Evolutionary conservation across 2,113 vertebrate genomes (phyloP).

Genomic region (Siniperca chuatsi): DNA sequence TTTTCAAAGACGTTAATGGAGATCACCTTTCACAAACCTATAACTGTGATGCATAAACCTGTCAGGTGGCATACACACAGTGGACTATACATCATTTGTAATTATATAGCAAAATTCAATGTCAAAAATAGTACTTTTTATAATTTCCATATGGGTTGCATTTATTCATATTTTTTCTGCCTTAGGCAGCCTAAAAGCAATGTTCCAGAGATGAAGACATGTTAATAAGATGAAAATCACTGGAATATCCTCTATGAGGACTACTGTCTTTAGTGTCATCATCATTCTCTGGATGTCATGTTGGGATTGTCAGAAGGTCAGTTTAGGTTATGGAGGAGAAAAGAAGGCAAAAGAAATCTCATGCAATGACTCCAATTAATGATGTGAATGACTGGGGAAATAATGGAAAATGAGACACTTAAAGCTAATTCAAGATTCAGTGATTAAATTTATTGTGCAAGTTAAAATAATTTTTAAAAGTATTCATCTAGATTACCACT

Average conservation of each 20-base stretch:
- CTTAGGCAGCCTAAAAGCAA: slow-evolving; percentile 71
- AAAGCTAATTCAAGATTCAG: slow-evolving; percentile 41
- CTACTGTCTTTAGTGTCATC: slow-evolving; percentile 56
- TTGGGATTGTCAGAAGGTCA: slow-evolving; percentile 63
- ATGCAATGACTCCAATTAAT: slow-evolving; percentile 53
- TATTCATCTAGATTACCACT: neutral
- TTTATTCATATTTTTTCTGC: slow-evolving; percentile 66
- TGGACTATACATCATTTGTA: slow-evolving; percentile 1
- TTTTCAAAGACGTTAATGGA: neutral
- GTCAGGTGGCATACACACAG: neutral
- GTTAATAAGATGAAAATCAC: slow-evolving; percentile 69
- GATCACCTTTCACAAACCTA: neutral
- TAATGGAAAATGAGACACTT: slow-evolving; percentile 40
- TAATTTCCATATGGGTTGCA: slow-evolving; percentile 33
- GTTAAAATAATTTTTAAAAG: slow-evolving; percentile 16
- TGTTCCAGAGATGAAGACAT: slow-evolving; percentile 69
- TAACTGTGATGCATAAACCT: neutral
- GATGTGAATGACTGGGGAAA: slow-evolving; percentile 36
- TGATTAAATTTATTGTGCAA: slow-evolving; percentile 34
- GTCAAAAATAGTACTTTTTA: slow-evolving; percentile 20
- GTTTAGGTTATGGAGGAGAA: slow-evolving; percentile 49
- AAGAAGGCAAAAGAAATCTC: slow-evolving; percentile 49
- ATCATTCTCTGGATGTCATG: slow-evolving; percentile 57
- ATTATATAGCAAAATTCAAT: neutral
- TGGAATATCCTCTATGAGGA: slow-evolving; percentile 51